Evolutionary conservation across 2,113 vertebrate genomes (phyloP).

Genomic region (Bucco capensis): DNA sequence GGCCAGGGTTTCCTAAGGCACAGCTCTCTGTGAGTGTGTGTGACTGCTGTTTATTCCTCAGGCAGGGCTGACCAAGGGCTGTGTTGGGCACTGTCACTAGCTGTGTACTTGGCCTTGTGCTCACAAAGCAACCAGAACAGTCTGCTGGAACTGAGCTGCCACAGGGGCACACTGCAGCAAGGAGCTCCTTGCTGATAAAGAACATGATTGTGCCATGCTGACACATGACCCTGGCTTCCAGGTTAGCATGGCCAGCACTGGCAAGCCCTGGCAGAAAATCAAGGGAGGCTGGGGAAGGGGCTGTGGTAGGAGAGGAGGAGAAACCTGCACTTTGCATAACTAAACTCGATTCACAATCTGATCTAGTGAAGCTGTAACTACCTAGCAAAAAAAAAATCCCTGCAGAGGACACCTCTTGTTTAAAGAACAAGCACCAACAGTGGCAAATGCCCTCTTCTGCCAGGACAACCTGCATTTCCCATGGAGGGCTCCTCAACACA

Average conservation of each 20-base stretch:
- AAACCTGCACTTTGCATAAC: background rate
- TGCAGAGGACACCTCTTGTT: background rate
- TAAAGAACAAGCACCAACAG: background rate
- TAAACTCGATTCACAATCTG: background rate
- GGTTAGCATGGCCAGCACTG: background rate
- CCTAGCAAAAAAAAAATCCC: background rate
- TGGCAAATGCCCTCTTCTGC: background rate
- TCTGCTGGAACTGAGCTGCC: background rate
- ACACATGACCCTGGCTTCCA: background rate
- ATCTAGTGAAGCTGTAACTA: background rate
- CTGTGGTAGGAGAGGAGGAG: accelerated
- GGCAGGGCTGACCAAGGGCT: background rate
- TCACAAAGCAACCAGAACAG: background rate
- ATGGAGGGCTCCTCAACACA: background rate
- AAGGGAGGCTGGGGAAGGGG: accelerated
- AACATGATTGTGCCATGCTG: background rate
- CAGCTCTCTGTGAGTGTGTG: background rate
- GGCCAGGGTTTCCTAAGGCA: background rate
- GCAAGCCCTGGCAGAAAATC: background rate
- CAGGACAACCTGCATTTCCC: background rate
- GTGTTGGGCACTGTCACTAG: too few relatives aligned
- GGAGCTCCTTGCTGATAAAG: background rate
- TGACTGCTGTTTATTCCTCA: background rate
- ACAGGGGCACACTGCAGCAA: background rate
- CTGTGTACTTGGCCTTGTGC: accelerated